Conservation (phyloP, 2,888 invertebrate genomes). For the Autographa gamma region DNA sequence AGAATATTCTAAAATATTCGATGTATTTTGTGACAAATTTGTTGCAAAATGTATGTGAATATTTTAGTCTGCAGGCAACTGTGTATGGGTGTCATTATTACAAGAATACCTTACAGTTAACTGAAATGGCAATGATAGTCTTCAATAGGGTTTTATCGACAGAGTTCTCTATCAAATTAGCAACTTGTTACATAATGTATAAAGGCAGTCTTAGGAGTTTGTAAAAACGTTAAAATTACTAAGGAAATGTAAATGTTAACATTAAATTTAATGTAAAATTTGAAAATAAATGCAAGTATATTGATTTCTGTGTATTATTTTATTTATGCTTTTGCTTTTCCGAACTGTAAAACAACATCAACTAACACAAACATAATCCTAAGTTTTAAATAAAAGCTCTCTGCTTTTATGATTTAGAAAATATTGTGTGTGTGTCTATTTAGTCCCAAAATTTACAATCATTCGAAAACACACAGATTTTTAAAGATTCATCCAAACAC, state of each 20-base stretch:
- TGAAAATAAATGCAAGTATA: slow-evolving; percentile 65
- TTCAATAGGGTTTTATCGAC: slow-evolving; percentile 9
- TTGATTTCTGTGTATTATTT: slow-evolving; percentile 49
- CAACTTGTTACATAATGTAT: slow-evolving; percentile 54
- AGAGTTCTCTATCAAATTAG: slow-evolving; percentile 52
- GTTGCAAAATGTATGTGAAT: not conserved
- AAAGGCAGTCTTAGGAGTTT: slow-evolving; percentile 56
- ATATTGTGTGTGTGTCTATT: too few species aligned
- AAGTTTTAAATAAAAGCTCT: too few species aligned
- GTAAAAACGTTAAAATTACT: slow-evolving; percentile 59
- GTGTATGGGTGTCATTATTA: not conserved
- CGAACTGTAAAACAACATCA: too few species aligned
- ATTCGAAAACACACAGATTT: too few species aligned
- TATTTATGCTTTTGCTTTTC: not conserved
- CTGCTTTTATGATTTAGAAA: too few species aligned
- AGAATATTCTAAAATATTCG: not conserved
- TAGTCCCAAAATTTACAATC: too few species aligned
- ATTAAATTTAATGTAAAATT: slow-evolving; percentile 66
- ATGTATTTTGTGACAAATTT: not conserved
- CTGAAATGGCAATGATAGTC: not conserved
- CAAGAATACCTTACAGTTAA: not conserved
- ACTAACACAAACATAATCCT: too few species aligned
- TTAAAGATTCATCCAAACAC: too few species aligned
- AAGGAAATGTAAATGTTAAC: slow-evolving; percentile 63
- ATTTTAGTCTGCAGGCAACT: not conserved